Percentiles rank a stretch among this genome's conserved stretches.
Conservation (phyloP, 2,113 vertebrate species). For the Heliornis fulica region DNA sequence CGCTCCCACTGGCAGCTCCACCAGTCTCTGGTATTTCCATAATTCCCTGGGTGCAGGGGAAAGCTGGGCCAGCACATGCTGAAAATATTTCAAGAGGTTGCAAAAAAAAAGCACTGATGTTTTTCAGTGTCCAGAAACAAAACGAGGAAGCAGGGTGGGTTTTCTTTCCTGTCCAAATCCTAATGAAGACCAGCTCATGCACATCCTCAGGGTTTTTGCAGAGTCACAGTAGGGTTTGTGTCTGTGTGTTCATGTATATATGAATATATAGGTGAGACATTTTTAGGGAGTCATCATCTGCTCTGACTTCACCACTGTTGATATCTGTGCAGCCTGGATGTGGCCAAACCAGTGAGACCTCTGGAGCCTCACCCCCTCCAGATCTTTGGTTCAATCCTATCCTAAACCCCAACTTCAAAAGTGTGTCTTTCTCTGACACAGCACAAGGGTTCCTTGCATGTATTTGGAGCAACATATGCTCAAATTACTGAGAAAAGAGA, state of each 20-base stretch:
- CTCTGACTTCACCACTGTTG: background rate
- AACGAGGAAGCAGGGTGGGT: background rate
- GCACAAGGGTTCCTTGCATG: accelerated
- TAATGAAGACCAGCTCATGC: background rate
- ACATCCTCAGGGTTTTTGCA: background rate
- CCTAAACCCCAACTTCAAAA: background rate
- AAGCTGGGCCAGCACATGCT: background rate
- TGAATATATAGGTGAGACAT: background rate
- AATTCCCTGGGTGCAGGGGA: background rate
- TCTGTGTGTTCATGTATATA: background rate
- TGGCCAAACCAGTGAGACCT: background rate
- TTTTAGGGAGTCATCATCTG: background rate
- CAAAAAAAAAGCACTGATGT: background rate
- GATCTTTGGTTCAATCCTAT: background rate
- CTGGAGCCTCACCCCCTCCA: background rate
- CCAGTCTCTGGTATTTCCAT: background rate
- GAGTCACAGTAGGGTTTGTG: background rate
- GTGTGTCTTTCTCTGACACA: background rate
- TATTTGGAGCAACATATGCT: background rate
- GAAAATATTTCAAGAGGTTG: slow-evolving; percentile 48
- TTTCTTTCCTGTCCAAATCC: background rate
- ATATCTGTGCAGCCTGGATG: background rate
- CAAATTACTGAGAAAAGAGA: background rate
- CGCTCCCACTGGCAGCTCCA: background rate
- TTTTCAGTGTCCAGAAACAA: slow-evolving; percentile 3